A percentile compares a stretch with the other conserved stretches of the same genome.
Evolutionary conservation across 2,888 invertebrate genomes (phyloP).

Genomic region (Steinernema scapterisci): DNA sequence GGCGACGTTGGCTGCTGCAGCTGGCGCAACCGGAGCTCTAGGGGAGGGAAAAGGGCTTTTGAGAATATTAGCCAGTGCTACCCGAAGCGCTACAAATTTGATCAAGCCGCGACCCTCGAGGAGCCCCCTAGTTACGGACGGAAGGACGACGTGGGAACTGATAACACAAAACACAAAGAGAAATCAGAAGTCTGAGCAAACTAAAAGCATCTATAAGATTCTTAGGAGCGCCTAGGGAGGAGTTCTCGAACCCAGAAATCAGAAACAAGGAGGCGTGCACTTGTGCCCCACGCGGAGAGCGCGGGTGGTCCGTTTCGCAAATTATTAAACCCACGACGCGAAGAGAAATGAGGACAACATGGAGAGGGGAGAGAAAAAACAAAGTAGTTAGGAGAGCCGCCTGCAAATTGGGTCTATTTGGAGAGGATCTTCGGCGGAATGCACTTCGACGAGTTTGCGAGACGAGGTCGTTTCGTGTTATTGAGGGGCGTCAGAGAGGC

Average conservation of each 20-base stretch:
- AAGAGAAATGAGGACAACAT: conserved; percentile 1
- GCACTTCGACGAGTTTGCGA: not conserved
- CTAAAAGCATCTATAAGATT: too few relatives aligned
- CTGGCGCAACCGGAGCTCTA: not conserved
- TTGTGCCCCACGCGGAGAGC: not conserved
- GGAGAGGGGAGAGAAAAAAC: not conserved
- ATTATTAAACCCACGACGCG: not conserved
- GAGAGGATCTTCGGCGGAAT: not conserved
- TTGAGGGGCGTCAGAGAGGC: too few relatives aligned
- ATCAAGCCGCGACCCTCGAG: not conserved
- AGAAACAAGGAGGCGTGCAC: not conserved
- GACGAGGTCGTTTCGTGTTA: not conserved
- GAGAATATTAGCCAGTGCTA: conserved; percentile 20
- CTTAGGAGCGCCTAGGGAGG: not conserved
- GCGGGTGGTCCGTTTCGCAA: not conserved
- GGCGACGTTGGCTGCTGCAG: not conserved
- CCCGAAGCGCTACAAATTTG: conserved; percentile 32
- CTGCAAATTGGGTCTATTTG: conserved; percentile 31
- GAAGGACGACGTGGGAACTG: not conserved
- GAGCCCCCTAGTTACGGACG: not conserved
- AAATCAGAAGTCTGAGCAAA: too few relatives aligned
- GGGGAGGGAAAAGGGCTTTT: conserved; percentile 14
- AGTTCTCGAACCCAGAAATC: not conserved
- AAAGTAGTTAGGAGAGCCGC: not conserved
- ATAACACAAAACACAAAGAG: too few relatives aligned